Evolutionary conservation across 2,797 vertebrate genomes (phyloP).

Genomic region (Setipinna tenuifilis): DNA sequence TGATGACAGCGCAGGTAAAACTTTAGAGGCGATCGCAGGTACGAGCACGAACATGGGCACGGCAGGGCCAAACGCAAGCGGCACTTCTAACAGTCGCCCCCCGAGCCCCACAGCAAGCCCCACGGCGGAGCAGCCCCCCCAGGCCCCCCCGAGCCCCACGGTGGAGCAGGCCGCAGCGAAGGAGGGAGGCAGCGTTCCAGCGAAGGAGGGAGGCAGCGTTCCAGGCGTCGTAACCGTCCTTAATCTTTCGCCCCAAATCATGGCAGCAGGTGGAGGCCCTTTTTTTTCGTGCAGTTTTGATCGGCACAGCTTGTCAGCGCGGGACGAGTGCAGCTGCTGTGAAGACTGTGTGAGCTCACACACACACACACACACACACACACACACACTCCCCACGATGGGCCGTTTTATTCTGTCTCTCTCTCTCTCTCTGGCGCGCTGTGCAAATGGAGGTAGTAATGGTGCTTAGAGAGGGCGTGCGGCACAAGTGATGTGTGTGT

Average conservation of each 20-base stretch:
- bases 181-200: background rate
- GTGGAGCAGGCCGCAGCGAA: background rate
- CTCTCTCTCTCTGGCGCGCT: no score
- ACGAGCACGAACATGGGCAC: no score
- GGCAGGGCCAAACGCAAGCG: background rate
- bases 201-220: background rate
- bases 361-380: no score
- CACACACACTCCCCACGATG: background rate
- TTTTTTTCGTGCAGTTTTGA: slow-evolving; percentile 15
- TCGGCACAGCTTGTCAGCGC: slow-evolving; percentile 9
- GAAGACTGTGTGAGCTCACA: slow-evolving; percentile 2
- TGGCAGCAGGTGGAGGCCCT: slow-evolving; percentile 37
- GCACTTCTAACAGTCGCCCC: background rate
- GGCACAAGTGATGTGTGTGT: slow-evolving; percentile 1
- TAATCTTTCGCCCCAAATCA: slow-evolving; percentile 32
- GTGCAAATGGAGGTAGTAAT: background rate
- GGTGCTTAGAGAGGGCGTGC: background rate
- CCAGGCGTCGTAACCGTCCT: background rate
- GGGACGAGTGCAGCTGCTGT: slow-evolving; percentile 41
- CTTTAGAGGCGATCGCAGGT: slow-evolving; percentile 46
- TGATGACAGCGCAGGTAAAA: slow-evolving; percentile 68
- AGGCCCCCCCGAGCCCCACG: no score
- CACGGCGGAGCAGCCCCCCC: no score
- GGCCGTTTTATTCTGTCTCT: background rate
- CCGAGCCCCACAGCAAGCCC: background rate